Evolutionary conservation across 2,888 invertebrate species (phyloP).

Genomic region (Petrolisthes cinctipes): DNA sequence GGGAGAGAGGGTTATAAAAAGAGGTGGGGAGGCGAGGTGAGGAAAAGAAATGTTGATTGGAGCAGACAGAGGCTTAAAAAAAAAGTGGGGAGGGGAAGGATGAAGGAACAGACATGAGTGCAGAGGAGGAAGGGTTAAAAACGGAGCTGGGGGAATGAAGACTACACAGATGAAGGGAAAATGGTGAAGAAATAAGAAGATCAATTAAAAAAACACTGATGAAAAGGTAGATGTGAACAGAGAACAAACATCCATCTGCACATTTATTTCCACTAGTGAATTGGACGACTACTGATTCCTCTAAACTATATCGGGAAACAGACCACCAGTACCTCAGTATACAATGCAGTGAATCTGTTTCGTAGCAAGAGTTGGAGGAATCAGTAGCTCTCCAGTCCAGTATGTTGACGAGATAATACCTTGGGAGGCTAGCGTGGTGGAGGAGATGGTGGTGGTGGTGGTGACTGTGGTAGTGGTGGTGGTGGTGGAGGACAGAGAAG

Average conservation of each 20-base stretch:
- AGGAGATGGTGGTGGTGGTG: slow-evolving; percentile 2
- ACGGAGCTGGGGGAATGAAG: not conserved
- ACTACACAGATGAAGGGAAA: not conserved
- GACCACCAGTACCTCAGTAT: no score
- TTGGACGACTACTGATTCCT: no score
- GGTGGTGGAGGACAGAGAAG: not conserved
- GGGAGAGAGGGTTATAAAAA: not conserved
- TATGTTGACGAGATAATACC: not conserved
- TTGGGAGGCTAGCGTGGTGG: not conserved
- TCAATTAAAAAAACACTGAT: not conserved
- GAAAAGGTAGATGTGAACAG: not conserved
- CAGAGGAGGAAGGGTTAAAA: not conserved
- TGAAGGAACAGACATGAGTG: not conserved
- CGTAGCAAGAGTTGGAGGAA: no score
- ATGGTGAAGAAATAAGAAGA: not conserved
- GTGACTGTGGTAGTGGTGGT: not conserved
- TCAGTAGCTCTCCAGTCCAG: no score
- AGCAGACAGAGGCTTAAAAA: not conserved
- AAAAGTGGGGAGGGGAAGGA: not conserved
- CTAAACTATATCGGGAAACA: no score
- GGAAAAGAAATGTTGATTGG: not conserved
- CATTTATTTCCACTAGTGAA: not conserved
- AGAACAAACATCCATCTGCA: not conserved
- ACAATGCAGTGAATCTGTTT: no score
- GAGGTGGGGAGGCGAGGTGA: not conserved